These are phyloP conservation scores for Anthrax anthrax DNA, from an alignment of 2,888 invertebrate genomes.

Conservation along the genomic window DNA sequence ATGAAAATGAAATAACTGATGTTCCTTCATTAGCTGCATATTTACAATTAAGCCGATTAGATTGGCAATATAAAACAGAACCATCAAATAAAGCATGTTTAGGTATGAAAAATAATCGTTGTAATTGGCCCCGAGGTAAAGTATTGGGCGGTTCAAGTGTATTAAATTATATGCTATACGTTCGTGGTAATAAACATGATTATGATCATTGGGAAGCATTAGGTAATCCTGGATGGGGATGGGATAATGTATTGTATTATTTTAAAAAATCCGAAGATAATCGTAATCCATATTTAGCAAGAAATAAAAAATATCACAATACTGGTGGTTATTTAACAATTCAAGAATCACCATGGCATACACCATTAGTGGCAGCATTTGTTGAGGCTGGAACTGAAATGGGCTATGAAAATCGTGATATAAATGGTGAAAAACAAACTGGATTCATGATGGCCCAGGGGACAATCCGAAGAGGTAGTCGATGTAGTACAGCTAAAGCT, in stretches of 20 bases:
- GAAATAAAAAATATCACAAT: constrained; percentile 49
- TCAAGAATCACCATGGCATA: constrained; percentile 73
- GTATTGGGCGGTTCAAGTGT: constrained; percentile 80
- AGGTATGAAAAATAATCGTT: constrained; percentile 65
- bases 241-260: constrained; percentile 67
- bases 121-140: constrained; percentile 82
- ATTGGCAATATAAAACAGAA: constrained; percentile 84
- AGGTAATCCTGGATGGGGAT: constrained; percentile 84
- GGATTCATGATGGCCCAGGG: constrained; percentile 74
- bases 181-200: constrained; percentile 68
- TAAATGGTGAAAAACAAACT: constrained; percentile 66
- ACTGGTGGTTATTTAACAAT: constrained; percentile 62
- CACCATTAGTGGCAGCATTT: constrained; percentile 67
- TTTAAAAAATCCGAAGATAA: constrained; percentile 85
- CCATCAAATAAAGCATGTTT: constrained; percentile 66
- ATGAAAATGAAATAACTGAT: constrained; percentile 77
- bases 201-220: constrained; percentile 78
- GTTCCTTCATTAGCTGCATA: constrained; percentile 78
- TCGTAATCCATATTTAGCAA: constrained; percentile 65
- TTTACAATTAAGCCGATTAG: constrained; percentile 68
- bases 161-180: constrained; percentile 82
- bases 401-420: constrained; percentile 70
- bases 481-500: constrained; percentile 80
- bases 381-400: constrained; percentile 68
- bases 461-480: constrained; percentile 58